Evolutionary conservation across 2,797 vertebrate genomes (phyloP).

Genomic region (Echiichthys vipera): DNA sequence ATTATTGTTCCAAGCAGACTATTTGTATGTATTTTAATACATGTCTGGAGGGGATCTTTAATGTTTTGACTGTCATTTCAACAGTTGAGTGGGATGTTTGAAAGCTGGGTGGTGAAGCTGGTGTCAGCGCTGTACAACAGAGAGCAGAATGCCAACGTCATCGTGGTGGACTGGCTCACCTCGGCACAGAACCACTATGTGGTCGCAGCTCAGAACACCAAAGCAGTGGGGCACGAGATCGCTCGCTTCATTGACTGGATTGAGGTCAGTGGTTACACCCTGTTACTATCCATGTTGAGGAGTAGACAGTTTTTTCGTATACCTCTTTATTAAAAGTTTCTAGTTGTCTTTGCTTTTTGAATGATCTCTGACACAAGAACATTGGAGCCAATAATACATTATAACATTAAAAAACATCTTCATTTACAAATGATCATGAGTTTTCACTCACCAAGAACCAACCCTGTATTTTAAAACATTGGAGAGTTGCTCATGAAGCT

Average conservation of each 20-base stretch:
- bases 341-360: not conserved
- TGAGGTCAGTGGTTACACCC: slow-evolving; percentile 74
- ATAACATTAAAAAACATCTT: not conserved
- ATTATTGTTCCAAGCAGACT: too few relatives aligned
- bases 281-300: not conserved
- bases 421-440: not conserved
- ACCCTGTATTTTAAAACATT: not conserved
- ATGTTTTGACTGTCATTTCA: slow-evolving; percentile 1
- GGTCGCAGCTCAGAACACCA: slow-evolving; percentile 84
- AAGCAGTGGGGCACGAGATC: slow-evolving; percentile 82
- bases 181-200: slow-evolving; percentile 86
- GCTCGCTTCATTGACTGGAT: slow-evolving; percentile 87
- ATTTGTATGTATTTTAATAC: too few relatives aligned
- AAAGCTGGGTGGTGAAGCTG: slow-evolving; percentile 86
- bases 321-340: not conserved
- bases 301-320: not conserved
- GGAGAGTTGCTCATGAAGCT: not conserved
- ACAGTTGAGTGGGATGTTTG: slow-evolving; percentile 86
- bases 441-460: not conserved
- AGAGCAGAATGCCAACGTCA: slow-evolving; percentile 83
- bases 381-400: too few relatives aligned
- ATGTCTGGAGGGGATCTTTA: too few relatives aligned
- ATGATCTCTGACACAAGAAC: not conserved
- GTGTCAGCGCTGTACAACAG: slow-evolving; percentile 83
- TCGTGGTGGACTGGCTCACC: slow-evolving; percentile 87